Percentiles rank a stretch among this genome's conserved stretches.
These are phyloP conservation scores for Penelope pileata DNA, from an alignment of 2,113 vertebrate genomes.

Conservation along the genomic window DNA sequence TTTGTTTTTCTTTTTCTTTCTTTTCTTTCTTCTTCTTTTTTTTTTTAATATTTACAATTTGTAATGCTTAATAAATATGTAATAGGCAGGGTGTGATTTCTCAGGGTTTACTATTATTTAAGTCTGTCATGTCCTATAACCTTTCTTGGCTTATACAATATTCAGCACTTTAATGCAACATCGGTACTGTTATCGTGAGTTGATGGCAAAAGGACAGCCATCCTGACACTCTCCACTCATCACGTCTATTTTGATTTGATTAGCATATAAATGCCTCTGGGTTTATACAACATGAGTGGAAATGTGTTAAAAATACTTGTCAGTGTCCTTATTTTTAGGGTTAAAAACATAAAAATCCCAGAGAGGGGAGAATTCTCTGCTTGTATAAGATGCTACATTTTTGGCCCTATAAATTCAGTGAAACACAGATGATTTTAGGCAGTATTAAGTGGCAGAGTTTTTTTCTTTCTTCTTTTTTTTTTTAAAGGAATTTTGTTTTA, in stretches of 20 bases:
- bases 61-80: conserved; percentile 81
- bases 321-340: conserved; percentile 58
- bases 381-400: not conserved
- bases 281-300: conserved; percentile 73
- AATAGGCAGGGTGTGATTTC: conserved; percentile 70
- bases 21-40: conserved; percentile 5
- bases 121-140: conserved; percentile 79
- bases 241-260: conserved; percentile 80
- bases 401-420: not conserved
- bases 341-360: not conserved
- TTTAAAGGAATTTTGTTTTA: not conserved
- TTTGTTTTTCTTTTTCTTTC: not conserved
- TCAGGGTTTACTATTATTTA: conserved; percentile 73
- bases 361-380: not conserved
- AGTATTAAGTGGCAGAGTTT: not conserved
- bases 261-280: conserved; percentile 77
- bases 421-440: not conserved
- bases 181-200: conserved; percentile 75
- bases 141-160: conserved; percentile 77
- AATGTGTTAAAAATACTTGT: conserved; percentile 78
- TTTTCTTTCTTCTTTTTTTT: not conserved
- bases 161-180: conserved; percentile 67
- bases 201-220: conserved; percentile 79
- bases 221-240: conserved; percentile 77
- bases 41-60: conserved; percentile 81